Percentiles rank a stretch among this genome's conserved stretches.
Conservation (phyloP, 2,888 invertebrate genomes). For the Caradrina kadenii region DNA sequence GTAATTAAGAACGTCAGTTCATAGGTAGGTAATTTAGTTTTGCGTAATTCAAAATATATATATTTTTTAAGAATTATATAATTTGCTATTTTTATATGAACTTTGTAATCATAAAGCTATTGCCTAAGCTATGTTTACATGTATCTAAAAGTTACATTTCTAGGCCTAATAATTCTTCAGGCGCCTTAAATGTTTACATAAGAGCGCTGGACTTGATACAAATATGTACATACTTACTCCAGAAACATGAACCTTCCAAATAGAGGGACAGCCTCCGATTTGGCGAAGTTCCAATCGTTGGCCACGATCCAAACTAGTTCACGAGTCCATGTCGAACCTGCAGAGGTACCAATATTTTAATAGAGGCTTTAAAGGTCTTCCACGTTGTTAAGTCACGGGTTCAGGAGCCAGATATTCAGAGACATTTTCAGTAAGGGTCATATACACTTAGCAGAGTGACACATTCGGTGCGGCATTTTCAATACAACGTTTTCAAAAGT, state of each 20-base stretch:
- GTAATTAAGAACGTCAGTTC: no score
- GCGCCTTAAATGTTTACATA: background rate
- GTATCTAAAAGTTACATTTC: slow-evolving; percentile 1
- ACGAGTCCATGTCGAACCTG: slow-evolving; percentile 93
- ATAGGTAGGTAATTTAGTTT: no score
- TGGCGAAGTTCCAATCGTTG: slow-evolving; percentile 92
- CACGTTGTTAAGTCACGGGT: background rate
- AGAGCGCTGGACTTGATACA: slow-evolving; percentile 2
- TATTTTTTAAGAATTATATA: no score
- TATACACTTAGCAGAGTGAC: slow-evolving; percentile 45
- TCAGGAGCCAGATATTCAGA: background rate
- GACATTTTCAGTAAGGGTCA: background rate
- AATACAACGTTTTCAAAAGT: no score
- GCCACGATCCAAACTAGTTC: slow-evolving; percentile 93
- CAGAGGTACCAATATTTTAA: background rate
- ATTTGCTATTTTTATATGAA: no score
- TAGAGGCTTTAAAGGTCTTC: slow-evolving; percentile 1
- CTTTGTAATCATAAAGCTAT: no score
- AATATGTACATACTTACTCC: slow-evolving; percentile 90
- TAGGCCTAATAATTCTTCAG: background rate
- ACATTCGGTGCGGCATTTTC: no score
- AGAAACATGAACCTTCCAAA: slow-evolving; percentile 92
- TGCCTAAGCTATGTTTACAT: no score
- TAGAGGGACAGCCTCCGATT: slow-evolving; percentile 87
- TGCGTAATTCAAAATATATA: no score